Evolutionary conservation across 2,797 vertebrate species (phyloP).

Genomic region (Oryzias sinensis): DNA sequence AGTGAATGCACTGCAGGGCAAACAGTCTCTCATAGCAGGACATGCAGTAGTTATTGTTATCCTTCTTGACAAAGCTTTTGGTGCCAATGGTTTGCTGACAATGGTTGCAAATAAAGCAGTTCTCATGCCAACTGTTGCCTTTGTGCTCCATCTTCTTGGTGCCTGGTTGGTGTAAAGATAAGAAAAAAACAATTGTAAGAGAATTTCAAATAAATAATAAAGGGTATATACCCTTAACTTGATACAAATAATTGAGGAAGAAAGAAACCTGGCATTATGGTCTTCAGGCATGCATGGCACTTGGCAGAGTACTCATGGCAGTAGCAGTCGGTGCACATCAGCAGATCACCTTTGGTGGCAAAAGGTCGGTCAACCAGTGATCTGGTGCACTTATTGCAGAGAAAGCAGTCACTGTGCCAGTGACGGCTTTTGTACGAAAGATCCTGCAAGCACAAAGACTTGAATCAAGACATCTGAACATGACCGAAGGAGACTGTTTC

Average conservation of each 20-base stretch:
- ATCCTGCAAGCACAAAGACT: slow-evolving; percentile 75
- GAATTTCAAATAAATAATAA: neutral
- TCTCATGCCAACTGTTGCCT: slow-evolving; percentile 94
- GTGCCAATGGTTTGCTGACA: slow-evolving; percentile 94
- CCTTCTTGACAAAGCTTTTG: slow-evolving; percentile 91
- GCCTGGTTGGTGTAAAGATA: slow-evolving; percentile 66
- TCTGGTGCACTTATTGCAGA: slow-evolving; percentile 83
- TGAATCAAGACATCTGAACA: neutral
- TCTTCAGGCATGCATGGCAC: slow-evolving; percentile 89
- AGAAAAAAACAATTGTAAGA: neutral
- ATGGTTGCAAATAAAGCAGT: slow-evolving; percentile 87
- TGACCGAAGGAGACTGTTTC: neutral
- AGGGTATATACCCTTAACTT: too few species aligned
- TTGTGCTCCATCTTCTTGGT: slow-evolving; percentile 96
- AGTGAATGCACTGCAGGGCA: slow-evolving; percentile 89
- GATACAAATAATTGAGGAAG: neutral
- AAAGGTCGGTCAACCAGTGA: slow-evolving; percentile 90
- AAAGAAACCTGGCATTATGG: slow-evolving; percentile 91
- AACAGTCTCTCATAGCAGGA: slow-evolving; percentile 93
- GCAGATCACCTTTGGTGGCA: slow-evolving; percentile 84
- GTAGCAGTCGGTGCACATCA: slow-evolving; percentile 92
- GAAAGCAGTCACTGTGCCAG: slow-evolving; percentile 93
- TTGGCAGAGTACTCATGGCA: slow-evolving; percentile 90
- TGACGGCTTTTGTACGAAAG: slow-evolving; percentile 91
- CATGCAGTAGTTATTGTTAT: slow-evolving; percentile 87